Base-by-base conservation (phyloP, 2,797 vertebrate genomes). In the Coreius guichenoti region DNA sequence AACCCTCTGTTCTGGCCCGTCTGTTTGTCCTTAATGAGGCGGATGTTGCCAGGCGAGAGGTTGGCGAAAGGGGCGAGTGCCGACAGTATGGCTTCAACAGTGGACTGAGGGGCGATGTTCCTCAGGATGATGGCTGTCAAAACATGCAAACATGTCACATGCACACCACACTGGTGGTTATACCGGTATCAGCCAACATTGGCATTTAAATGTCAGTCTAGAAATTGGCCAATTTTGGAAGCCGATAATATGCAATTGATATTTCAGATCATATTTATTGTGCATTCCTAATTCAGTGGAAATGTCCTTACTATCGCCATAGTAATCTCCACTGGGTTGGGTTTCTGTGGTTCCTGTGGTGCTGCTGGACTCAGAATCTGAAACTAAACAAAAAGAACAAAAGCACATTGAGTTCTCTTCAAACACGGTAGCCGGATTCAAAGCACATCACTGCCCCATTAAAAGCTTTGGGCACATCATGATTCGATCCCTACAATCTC, bases 1-100 rank as follows among this genome's bases (percentile, higher is more conserved):
- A 99, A 99, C 31, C 98, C 98, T 93, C 98, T 94, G 89, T 99
- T 99, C 88, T 99, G 98, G 72, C 99, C 98, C 0, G 98, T 99
- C 93, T 99, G 98, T 88, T 99, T 99, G 94, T 99, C 98, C 92
- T 99, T 99, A 93, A 99, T 99, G 83, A 99, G 97, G 56, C 98
- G 97, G 91, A 99, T 98, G 87, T 99, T 99, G 93, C 96, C 97
- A 13, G 98, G 94, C 54, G 97, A 96, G 87, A 99, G 95, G 89
- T 98, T 99, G 1, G 98, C 98, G 45, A 99, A 99, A 0, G 98
- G 98, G 83, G 98, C 96, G 84, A 99, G 91, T 0, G 96, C 96
- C 12, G 96, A 94, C 95, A 99, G 96, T 88, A 99, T 99, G 89
- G 97, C 97, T 86, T 99, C 98, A 89, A 99, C 97, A 1, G 96